Conservation (phyloP, 2,888 invertebrate genomes). For the Spisula solida region DNA sequence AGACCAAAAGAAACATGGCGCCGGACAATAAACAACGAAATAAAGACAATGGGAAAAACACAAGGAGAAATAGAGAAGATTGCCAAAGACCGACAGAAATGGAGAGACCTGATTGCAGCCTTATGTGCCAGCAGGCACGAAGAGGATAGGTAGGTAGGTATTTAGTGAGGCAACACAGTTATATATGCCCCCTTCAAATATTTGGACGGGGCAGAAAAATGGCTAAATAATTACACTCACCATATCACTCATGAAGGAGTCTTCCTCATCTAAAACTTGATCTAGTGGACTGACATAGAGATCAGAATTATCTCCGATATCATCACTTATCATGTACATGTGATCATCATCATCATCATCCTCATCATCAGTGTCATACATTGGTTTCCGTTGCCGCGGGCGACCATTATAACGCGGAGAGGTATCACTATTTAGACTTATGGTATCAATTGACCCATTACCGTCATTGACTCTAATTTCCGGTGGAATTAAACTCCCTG, state of each 20-base stretch:
- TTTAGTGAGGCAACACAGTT: no score
- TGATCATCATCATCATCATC: constrained; percentile 53
- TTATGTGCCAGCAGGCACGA: no score
- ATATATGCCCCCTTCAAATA: no score
- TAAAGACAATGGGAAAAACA: no score
- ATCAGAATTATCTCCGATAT: constrained; percentile 61
- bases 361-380: constrained; percentile 32
- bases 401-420: constrained; percentile 58
- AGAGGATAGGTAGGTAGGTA: no score
- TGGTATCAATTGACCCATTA: constrained; percentile 67
- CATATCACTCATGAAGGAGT: constrained; percentile 50
- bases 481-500: constrained; percentile 36
- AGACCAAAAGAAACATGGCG: no score
- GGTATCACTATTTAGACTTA: constrained; percentile 58
- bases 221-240: constrained; percentile 35
- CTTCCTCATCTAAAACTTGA: constrained; percentile 61
- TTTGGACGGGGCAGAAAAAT: no score
- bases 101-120: no score
- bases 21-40: no score
- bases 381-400: constrained; percentile 27
- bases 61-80: no score
- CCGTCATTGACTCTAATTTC: constrained; percentile 70
- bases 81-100: no score
- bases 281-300: constrained; percentile 63
- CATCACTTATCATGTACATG: constrained; percentile 37